Evolutionary conservation across 2,888 invertebrate genomes (phyloP).

Genomic region (Hofmannophila pseudospretella): DNA sequence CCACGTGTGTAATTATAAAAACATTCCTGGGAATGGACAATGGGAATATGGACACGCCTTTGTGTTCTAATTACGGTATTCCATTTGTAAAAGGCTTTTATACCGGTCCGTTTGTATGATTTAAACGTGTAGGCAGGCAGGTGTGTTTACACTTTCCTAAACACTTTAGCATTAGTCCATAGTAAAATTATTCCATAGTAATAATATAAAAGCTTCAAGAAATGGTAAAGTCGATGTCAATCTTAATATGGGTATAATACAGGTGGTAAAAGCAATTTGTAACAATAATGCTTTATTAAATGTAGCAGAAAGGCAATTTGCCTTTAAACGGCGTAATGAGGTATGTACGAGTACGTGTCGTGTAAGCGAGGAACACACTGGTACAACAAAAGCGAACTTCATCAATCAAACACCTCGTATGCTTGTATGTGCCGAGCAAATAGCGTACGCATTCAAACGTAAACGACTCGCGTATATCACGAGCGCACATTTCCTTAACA

Average conservation of each 20-base stretch:
- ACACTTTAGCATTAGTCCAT: no score
- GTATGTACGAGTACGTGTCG: no score
- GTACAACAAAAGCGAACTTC: conserved; percentile 16
- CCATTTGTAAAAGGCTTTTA: conserved; percentile 7
- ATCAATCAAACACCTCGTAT: conserved; percentile 35
- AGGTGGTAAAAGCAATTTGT: not conserved
- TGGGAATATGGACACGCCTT: conserved; percentile 9
- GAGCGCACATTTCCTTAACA: conserved; percentile 46
- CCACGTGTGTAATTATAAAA: conserved; percentile 8
- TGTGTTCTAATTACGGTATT: conserved; percentile 12
- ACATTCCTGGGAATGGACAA: conserved; percentile 8
- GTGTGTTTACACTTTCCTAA: no score
- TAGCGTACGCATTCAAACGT: conserved; percentile 44
- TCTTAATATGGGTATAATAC: not conserved
- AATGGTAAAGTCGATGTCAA: not conserved
- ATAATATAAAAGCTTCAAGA: not conserved
- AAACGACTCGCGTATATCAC: conserved; percentile 49
- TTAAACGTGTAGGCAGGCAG: not conserved
- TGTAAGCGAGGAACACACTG: conserved; percentile 8
- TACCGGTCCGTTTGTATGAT: not conserved
- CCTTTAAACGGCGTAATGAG: conserved; percentile 5
- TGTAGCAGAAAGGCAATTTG: conserved; percentile 4
- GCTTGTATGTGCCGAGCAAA: conserved; percentile 26
- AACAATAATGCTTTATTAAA: not conserved
- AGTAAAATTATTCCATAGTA: no score